Evolutionary conservation across 2,888 invertebrate genomes (phyloP).

Genomic region (Petrolisthes manimaculis): DNA sequence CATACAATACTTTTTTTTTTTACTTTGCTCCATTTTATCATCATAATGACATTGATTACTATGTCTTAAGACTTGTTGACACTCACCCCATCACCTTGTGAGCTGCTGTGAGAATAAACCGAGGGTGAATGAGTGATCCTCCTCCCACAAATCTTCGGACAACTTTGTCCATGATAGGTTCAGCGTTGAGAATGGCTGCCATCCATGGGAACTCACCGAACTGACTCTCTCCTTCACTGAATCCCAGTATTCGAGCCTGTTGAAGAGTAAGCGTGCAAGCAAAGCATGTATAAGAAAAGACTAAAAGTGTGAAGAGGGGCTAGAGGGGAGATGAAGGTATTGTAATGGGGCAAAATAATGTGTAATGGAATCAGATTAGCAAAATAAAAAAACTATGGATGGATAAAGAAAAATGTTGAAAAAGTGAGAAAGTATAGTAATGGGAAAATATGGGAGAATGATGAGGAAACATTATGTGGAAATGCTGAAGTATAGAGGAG

Average conservation of each 20-base stretch:
- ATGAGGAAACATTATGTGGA: too few relatives aligned
- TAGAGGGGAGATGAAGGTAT: not conserved
- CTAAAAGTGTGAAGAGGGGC: not conserved
- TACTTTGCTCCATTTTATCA: too few relatives aligned
- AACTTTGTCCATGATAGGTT: conserved; percentile 21
- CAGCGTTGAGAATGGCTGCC: conserved; percentile 41
- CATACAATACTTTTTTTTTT: too few relatives aligned
- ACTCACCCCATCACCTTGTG: conserved; percentile 62
- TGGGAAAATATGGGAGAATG: too few relatives aligned
- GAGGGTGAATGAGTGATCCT: conserved; percentile 56
- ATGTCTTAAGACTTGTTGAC: not conserved
- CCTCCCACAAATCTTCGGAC: conserved; percentile 59
- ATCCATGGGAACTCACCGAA: conserved; percentile 66
- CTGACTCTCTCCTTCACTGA: conserved; percentile 62
- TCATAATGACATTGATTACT: not conserved
- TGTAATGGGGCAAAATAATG: not conserved
- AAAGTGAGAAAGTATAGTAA: not conserved
- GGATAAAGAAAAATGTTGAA: not conserved
- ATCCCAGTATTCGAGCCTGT: conserved; percentile 61
- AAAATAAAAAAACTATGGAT: not conserved
- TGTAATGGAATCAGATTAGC: not conserved
- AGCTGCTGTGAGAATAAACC: conserved; percentile 61
- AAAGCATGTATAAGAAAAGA: not conserved
- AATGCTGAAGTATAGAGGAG: too few relatives aligned
- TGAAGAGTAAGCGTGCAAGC: not conserved